These are phyloP conservation scores for Parambassis ranga DNA, from an alignment of 2,797 vertebrate species.

Conservation along the genomic window DNA sequence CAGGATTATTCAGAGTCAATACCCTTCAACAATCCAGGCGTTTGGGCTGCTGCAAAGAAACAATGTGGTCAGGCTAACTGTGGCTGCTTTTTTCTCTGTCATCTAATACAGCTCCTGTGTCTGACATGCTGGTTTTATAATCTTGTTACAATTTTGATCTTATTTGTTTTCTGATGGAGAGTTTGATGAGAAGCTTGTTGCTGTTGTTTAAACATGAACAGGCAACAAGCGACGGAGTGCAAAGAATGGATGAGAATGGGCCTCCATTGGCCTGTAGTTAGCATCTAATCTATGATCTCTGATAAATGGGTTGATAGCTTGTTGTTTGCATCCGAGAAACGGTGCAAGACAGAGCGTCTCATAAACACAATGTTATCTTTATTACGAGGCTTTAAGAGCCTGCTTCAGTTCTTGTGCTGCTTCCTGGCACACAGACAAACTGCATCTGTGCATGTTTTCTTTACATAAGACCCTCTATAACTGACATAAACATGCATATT, in stretches of 20 bases:
- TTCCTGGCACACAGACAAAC: background rate
- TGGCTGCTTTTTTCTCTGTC: constrained; percentile 15
- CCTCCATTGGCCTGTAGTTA: too few relatives aligned
- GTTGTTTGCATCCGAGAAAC: too few relatives aligned
- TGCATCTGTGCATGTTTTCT: too few relatives aligned
- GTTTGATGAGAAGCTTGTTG: background rate
- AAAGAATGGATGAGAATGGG: too few relatives aligned
- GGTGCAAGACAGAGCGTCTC: too few relatives aligned
- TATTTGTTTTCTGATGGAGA: background rate
- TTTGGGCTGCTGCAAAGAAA: constrained; percentile 56
- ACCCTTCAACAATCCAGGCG: constrained; percentile 63
- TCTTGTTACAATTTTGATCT: background rate
- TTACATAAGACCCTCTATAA: too few relatives aligned
- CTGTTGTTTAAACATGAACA: background rate
- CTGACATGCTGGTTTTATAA: constrained; percentile 31
- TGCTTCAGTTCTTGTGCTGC: background rate
- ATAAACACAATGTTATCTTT: too few relatives aligned
- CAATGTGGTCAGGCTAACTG: constrained; percentile 31
- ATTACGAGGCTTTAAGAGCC: too few relatives aligned
- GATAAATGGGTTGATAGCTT: too few relatives aligned
- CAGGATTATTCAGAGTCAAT: constrained; percentile 77
- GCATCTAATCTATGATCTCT: too few relatives aligned
- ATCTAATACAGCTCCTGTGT: constrained; percentile 27
- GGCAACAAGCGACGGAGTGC: background rate
- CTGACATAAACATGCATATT: too few relatives aligned